Evolutionary conservation across 2,797 vertebrate species (phyloP).

Genomic region (Mastacembelus armatus): DNA sequence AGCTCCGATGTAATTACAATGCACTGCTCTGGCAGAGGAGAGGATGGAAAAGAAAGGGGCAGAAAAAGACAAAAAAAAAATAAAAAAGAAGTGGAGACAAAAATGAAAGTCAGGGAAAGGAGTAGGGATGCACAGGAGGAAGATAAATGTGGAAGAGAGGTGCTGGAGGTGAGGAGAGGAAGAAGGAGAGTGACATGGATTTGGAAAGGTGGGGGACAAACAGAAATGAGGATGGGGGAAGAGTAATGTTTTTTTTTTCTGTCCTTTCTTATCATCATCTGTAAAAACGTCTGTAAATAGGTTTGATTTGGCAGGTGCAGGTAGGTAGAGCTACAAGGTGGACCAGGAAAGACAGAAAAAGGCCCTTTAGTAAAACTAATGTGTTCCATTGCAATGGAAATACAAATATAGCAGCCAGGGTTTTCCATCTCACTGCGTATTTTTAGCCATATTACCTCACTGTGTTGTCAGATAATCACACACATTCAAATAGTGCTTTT

Average conservation of each 20-base stretch:
- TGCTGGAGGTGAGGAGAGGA: neutral
- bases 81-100: neutral
- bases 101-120: too few species aligned
- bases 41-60: neutral
- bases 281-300: conserved; percentile 33
- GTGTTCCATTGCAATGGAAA: conserved; percentile 15
- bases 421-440: conserved; percentile 5
- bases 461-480: neutral
- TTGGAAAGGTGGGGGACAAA: neutral
- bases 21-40: neutral
- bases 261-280: conserved; percentile 8
- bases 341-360: neutral
- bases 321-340: neutral
- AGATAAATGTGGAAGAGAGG: conserved; percentile 15
- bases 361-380: conserved; percentile 2
- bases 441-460: neutral
- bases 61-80: neutral
- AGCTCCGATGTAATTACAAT: conserved; percentile 16
- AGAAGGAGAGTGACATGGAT: neutral
- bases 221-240: neutral
- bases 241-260: neutral
- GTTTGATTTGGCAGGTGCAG: conserved; percentile 28
- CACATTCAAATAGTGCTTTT: neutral
- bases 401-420: conserved; percentile 23
- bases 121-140: too few species aligned